Evolutionary conservation across 2,888 invertebrate species (phyloP).

Genomic region (Eupeodes luniger): DNA sequence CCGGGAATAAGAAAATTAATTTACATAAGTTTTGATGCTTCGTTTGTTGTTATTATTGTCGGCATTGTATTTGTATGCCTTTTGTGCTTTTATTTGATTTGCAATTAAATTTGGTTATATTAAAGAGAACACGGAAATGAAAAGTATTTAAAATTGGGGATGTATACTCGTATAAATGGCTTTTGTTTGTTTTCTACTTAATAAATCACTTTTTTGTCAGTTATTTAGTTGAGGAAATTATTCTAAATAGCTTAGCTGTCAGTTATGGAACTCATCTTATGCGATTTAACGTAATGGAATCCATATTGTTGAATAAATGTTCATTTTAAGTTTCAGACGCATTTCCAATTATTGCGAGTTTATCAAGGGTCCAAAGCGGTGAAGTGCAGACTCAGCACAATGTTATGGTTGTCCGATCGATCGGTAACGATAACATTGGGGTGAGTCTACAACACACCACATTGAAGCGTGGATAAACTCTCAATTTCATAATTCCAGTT

Average conservation of each 20-base stretch:
- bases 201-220: constrained; percentile 21
- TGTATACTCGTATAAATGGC: constrained; percentile 25
- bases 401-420: too few species aligned
- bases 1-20: constrained; percentile 65
- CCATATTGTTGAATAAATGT: too few species aligned
- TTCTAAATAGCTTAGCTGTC: not conserved
- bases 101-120: constrained; percentile 69
- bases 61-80: constrained; percentile 46
- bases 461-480: too few species aligned
- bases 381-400: too few species aligned
- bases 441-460: too few species aligned
- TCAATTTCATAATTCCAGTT: too few species aligned
- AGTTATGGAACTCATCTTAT: not conserved
- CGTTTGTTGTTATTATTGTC: constrained; percentile 5
- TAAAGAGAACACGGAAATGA: constrained; percentile 12
- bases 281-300: not conserved
- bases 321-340: too few species aligned
- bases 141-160: constrained; percentile 38
- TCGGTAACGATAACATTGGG: too few species aligned
- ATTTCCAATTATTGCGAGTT: too few species aligned
- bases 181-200: constrained; percentile 55
- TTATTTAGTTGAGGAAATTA: not conserved
- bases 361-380: too few species aligned
- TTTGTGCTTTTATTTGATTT: constrained; percentile 72
- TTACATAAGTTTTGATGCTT: constrained; percentile 65